These are phyloP conservation scores for Mystacides longicornis DNA, from an alignment of 2,888 invertebrate genomes.

Conservation along the genomic window DNA sequence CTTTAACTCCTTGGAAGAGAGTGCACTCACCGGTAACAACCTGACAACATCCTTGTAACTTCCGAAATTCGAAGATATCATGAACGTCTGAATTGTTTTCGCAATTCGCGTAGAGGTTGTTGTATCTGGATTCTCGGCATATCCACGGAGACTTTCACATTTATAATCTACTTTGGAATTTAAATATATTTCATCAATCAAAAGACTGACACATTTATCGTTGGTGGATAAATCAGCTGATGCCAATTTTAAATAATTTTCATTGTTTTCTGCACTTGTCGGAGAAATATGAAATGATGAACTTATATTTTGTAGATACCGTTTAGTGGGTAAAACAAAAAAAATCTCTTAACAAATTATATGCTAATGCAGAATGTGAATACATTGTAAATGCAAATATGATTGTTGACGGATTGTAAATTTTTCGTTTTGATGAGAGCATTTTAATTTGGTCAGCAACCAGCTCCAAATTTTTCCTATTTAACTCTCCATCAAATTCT, in stretches of 20 bases:
- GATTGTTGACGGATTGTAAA: background rate
- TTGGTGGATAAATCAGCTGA: background rate
- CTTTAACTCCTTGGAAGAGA: no score
- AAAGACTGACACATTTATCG: background rate
- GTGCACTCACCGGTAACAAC: no score
- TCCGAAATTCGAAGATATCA: background rate
- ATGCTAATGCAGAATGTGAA: constrained; percentile 1
- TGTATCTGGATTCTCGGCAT: background rate
- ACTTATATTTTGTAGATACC: background rate
- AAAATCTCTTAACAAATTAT: background rate
- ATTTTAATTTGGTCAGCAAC: background rate
- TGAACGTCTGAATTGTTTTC: background rate
- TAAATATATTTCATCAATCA: background rate
- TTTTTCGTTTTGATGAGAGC: background rate
- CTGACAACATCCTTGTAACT: background rate
- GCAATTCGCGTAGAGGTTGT: background rate
- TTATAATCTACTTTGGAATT: background rate
- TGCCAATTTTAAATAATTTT: background rate
- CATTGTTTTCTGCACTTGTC: no score
- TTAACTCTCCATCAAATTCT: background rate
- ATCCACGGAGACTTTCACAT: background rate
- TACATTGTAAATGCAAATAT: background rate
- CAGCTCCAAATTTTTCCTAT: background rate
- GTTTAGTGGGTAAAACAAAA: background rate
- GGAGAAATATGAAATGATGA: background rate